phyloP scores from a whole-genome alignment of 2,888 invertebrate species.

The Trachelus stipa region DNA sequence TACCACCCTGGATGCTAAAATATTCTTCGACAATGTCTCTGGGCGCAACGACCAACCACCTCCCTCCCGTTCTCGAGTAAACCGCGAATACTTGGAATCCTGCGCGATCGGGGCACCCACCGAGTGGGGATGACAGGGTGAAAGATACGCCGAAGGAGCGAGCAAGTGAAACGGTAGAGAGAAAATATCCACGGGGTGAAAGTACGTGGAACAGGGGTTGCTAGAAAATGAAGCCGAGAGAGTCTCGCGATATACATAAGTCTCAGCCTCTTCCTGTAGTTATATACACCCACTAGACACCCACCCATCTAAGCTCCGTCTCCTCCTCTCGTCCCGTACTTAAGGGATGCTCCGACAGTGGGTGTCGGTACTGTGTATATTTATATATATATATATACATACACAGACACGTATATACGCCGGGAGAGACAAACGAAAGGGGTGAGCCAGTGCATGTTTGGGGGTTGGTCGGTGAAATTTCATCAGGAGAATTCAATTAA shows the following conservation, averaged over 20 bases:
- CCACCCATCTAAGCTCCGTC: neutral
- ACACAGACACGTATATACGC: neutral
- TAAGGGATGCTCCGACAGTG: neutral
- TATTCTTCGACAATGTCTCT: conserved; percentile 35
- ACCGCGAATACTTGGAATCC: neutral
- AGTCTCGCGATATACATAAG: neutral
- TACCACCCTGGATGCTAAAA: conserved; percentile 25
- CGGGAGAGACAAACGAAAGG: conserved; percentile 25
- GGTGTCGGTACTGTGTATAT: neutral
- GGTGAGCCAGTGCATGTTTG: neutral
- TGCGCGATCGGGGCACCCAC: neutral
- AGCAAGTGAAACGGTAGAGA: conserved; percentile 1
- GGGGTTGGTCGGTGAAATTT: conserved; percentile 49
- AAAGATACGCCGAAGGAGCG: neutral
- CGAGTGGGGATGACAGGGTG: neutral
- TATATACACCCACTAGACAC: neutral
- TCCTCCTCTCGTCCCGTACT: neutral
- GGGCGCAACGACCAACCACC: neutral
- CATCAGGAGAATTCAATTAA: conserved; percentile 63
- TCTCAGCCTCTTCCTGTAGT: neutral
- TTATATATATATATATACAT: neutral
- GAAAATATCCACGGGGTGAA: conserved; percentile 1
- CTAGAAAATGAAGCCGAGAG: neutral
- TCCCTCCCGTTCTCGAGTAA: neutral
- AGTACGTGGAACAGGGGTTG: neutral